A percentile compares a stretch with the other conserved stretches of the same genome.
Evolutionary conservation across 2,113 vertebrate species (phyloP).

Genomic region (Willisornis vidua): DNA sequence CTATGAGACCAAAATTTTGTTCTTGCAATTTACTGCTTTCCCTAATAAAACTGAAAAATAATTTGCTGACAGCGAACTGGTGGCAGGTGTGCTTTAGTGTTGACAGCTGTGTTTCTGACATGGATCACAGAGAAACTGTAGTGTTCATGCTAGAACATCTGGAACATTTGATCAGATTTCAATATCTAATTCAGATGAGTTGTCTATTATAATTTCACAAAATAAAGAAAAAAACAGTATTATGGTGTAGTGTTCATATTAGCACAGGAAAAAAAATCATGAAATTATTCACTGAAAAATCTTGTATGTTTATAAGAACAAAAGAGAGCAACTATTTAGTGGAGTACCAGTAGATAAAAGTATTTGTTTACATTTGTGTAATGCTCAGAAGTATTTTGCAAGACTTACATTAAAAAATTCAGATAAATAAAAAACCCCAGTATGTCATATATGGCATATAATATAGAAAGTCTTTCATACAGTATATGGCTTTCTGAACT

Average conservation of each 20-base stretch:
- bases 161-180: slow-evolving; percentile 72
- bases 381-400: not conserved
- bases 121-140: slow-evolving; percentile 69
- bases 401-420: not conserved
- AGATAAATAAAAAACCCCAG: not conserved
- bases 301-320: not conserved
- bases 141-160: slow-evolving; percentile 69
- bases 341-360: not conserved
- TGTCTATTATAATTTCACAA: slow-evolving; percentile 10
- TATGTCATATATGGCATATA: not conserved
- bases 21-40: slow-evolving; percentile 43
- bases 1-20: slow-evolving; percentile 20
- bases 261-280: not conserved
- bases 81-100: slow-evolving; percentile 69
- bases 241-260: not conserved
- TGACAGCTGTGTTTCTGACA: slow-evolving; percentile 77
- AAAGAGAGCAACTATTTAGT: not conserved
- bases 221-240: slow-evolving; percentile 20
- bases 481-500: not conserved
- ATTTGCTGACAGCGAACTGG: slow-evolving; percentile 63
- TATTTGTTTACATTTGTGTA: not conserved
- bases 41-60: slow-evolving; percentile 62
- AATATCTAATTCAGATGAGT: slow-evolving; percentile 53
- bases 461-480: not conserved
- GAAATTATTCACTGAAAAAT: not conserved